Conservation (phyloP, 2,797 vertebrate species). For the Hylomyscus alleni region DNA sequence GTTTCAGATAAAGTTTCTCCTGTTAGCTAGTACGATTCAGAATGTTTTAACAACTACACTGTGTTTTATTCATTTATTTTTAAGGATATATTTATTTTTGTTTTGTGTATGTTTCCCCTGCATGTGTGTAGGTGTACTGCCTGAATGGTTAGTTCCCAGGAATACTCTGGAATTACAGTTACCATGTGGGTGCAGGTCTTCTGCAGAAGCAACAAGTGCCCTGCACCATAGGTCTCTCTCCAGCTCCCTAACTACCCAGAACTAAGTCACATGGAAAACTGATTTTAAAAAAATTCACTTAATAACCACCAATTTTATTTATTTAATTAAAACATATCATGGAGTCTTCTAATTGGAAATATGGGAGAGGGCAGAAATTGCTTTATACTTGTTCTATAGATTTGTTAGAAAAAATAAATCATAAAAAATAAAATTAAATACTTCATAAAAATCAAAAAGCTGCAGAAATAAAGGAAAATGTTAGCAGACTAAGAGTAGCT, state of each 20-base stretch:
- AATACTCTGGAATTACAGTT: not conserved
- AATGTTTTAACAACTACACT: constrained; percentile 38
- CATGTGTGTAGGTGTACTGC: not conserved
- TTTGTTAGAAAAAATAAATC: constrained; percentile 57
- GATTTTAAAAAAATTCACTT: not conserved
- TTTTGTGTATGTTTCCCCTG: not conserved
- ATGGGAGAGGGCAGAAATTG: not conserved
- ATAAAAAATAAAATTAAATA: constrained; percentile 51
- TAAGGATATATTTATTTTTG: not conserved
- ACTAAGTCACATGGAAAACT: constrained; percentile 27
- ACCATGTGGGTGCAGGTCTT: not conserved
- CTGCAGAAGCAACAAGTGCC: not conserved
- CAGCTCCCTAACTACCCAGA: constrained; percentile 30
- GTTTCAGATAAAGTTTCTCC: constrained; percentile 33
- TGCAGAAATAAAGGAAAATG: constrained; percentile 57
- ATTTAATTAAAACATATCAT: constrained; percentile 50
- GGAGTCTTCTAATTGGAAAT: constrained; percentile 50
- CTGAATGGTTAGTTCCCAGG: not conserved
- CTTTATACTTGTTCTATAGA: constrained; percentile 67
- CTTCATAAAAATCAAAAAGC: constrained; percentile 19
- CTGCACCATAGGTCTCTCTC: not conserved
- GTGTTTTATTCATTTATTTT: not conserved
- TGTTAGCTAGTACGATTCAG: constrained; percentile 7
- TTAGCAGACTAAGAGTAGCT: constrained; percentile 46
- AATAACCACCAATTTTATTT: constrained; percentile 20